Base-by-base conservation (phyloP, 2,797 vertebrate species). In the Manis pentadactyla region DNA sequence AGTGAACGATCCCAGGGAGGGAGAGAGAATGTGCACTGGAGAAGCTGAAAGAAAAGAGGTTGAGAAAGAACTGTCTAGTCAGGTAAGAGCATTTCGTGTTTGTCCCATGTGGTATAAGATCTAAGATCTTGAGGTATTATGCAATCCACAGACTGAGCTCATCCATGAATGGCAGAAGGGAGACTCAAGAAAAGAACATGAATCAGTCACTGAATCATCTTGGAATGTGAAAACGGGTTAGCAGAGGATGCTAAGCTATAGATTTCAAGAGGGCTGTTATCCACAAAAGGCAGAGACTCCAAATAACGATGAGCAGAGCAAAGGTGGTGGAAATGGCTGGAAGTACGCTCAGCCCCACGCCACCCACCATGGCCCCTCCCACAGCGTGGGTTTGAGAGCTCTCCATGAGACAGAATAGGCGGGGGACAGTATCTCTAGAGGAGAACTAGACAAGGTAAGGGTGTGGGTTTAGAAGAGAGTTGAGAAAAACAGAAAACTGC, bases 161-260 rank as follows among this genome's bases (percentile, higher is more conserved):
- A 49, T 91, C 59, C 90, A 53, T 42, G 46, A 86, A 89, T 29
- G 29, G 51, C 37, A 53, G 59, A 49, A 10, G 18, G 23, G 17
- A 2, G 17, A 68, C 66, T 4, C 53, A 63, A 92, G 59, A 89
- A 93, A 49, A 87, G 29, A 85, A 68, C 39, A 68, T 7, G 14
- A 90, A 79, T 77, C n/a, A 14, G 59, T 57, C 25, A 12, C 29
- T n/a, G 84, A 90, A 66, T 91, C 88, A 77, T 75, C 77, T 53
- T 39, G 74, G 88, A 77, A 49, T 55, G 37, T 55, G 39, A 66
- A 95, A 85, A 68, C 79, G 69, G 89, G 75, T 86, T 93, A 63
- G 27, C 63, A 34, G 78, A 61, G 74, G 66, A n/a, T 51, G 53
- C n/a, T 42, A 59, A 68, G 37, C 57, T 92, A 49, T 49, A 15